phyloP scores from a whole-genome alignment of 2,888 invertebrate species.

The Lasioglossum zephyrum region DNA sequence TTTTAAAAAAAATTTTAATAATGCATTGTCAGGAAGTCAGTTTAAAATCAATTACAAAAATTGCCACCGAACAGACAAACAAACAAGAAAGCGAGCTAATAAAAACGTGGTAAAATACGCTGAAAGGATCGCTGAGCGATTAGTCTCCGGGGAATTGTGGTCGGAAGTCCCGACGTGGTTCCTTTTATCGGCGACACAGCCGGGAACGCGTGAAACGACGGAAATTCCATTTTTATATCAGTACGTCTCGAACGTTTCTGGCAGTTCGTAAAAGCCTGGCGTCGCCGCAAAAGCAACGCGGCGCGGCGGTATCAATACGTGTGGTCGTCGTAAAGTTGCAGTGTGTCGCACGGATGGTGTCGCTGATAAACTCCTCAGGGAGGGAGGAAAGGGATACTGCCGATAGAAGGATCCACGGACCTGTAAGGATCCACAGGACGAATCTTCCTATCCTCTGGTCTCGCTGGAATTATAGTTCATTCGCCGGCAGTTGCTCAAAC shows the following conservation, averaged over 20 bases:
- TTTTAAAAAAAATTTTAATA: no score
- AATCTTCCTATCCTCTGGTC: slow-evolving; percentile 8
- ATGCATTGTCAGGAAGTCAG: no score
- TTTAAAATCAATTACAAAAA: no score
- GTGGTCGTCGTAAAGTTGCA: slow-evolving; percentile 58
- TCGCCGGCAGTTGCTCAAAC: slow-evolving; percentile 55
- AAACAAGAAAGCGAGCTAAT: no score
- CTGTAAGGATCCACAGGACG: slow-evolving; percentile 7
- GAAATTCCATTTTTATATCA: slow-evolving; percentile 29
- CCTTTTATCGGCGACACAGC: background rate
- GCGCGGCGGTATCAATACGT: slow-evolving; percentile 40
- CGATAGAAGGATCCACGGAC: slow-evolving; percentile 22
- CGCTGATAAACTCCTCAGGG: slow-evolving; percentile 47
- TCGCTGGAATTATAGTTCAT: slow-evolving; percentile 59
- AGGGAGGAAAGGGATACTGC: background rate
- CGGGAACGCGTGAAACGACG: background rate
- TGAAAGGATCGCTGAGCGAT: background rate
- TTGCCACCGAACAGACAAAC: no score
- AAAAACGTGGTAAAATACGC: background rate
- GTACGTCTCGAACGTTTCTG: slow-evolving; percentile 12
- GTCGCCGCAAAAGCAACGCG: background rate
- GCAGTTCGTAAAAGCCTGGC: slow-evolving; percentile 22
- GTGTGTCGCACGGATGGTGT: slow-evolving; percentile 39
- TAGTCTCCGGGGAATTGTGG: background rate
- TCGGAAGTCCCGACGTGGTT: background rate